A percentile compares a stretch with the other conserved stretches of the same genome.
These are phyloP conservation scores for Myopa tessellatipennis DNA, from an alignment of 2,888 invertebrate genomes.

Conservation along the genomic window DNA sequence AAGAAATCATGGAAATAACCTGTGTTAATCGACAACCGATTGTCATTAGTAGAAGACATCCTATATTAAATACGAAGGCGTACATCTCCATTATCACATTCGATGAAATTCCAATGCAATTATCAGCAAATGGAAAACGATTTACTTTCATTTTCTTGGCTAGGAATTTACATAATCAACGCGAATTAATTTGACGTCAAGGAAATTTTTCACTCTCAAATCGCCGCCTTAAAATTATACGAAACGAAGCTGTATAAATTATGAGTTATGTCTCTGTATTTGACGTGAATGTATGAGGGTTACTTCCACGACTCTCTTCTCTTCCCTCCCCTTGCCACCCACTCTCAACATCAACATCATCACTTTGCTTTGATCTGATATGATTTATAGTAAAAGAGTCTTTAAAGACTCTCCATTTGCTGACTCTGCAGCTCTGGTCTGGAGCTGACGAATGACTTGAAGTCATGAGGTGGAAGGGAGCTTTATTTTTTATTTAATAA, in stretches of 20 bases:
- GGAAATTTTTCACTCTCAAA: slow-evolving; percentile 2
- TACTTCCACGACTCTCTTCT: background rate
- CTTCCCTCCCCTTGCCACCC: background rate
- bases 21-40: too few species aligned
- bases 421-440: background rate
- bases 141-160: background rate
- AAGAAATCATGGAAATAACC: too few species aligned
- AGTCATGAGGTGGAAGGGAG: background rate
- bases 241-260: background rate
- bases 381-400: background rate
- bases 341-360: background rate
- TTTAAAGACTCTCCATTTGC: background rate
- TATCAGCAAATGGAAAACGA: background rate
- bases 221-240: slow-evolving; percentile 1
- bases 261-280: background rate
- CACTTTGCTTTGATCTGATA: slow-evolving; percentile 4
- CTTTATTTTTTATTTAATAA: slow-evolving; percentile 9
- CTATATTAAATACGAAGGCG: too few species aligned
- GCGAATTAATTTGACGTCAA: background rate
- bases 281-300: background rate
- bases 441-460: background rate
- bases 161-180: slow-evolving; percentile 1
- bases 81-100: too few species aligned
- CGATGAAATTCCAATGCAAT: background rate
- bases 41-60: too few species aligned